Conservation (phyloP, 2,113 vertebrate genomes). For the Thryonomys swinderianus region DNA sequence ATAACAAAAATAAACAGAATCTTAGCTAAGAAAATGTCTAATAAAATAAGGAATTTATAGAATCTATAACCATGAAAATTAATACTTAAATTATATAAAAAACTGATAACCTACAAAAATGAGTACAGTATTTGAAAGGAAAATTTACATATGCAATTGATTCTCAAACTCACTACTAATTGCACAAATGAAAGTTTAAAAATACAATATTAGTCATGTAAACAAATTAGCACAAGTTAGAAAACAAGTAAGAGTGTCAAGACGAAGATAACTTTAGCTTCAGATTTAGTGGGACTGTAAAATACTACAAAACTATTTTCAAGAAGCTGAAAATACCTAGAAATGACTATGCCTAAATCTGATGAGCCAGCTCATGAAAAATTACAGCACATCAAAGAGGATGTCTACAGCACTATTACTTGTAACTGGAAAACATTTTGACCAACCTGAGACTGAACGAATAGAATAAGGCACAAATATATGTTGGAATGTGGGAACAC, state of each 20-base stretch:
- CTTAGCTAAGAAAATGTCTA: neutral
- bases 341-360: neutral
- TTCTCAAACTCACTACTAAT: constrained; percentile 2
- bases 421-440: neutral
- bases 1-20: constrained; percentile 17
- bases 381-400: neutral
- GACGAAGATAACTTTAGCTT: neutral
- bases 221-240: neutral
- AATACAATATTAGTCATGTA: neutral
- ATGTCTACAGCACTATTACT: neutral
- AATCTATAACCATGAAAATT: neutral
- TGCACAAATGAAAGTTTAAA: constrained; percentile 30
- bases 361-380: neutral
- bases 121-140: neutral
- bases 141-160: neutral
- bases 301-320: neutral
- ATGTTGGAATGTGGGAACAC: too few relatives aligned
- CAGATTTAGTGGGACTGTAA: neutral
- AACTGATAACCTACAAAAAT: neutral
- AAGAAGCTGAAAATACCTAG: neutral
- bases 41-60: neutral
- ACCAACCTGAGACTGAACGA: neutral
- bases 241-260: neutral
- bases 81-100: constrained; percentile 37
- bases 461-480: neutral